Evolutionary conservation across 2,113 vertebrate genomes (phyloP).

Genomic region (Paedocypris sp.): DNA sequence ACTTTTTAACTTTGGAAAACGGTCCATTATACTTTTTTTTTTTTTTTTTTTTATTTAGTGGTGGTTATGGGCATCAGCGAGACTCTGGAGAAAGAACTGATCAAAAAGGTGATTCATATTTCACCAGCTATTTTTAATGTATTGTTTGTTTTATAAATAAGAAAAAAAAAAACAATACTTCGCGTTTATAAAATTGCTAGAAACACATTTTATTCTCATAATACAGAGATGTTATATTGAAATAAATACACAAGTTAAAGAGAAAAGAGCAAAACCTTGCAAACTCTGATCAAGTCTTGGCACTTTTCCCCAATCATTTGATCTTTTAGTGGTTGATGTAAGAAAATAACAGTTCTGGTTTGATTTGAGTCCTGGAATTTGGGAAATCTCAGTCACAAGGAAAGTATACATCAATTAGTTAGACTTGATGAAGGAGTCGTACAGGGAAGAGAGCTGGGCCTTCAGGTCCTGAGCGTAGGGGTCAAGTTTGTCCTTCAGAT

Average conservation of each 20-base stretch:
- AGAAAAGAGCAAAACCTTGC: not conserved
- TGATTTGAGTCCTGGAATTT: not conserved
- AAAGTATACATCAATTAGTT: conserved; percentile 30
- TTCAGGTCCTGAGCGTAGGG: conserved; percentile 42
- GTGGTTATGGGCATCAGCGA: too few species aligned
- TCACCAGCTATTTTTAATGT: too few species aligned
- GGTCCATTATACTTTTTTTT: too few species aligned
- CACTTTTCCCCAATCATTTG: not conserved
- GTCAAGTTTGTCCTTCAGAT: conserved; percentile 38
- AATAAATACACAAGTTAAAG: conserved; percentile 15
- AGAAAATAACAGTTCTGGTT: not conserved
- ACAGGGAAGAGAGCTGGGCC: conserved; percentile 33
- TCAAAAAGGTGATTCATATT: too few species aligned
- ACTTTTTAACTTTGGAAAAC: too few species aligned
- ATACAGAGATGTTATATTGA: not conserved
- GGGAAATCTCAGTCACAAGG: not conserved
- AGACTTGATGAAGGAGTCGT: conserved; percentile 38
- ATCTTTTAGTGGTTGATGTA: not conserved
- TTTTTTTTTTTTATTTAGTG: too few species aligned
- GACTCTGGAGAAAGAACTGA: too few species aligned
- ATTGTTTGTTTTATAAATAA: conserved; percentile 24
- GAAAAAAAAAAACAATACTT: not conserved
- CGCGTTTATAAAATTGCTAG: conserved; percentile 1
- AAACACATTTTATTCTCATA: not conserved
- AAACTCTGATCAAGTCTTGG: too few species aligned